phyloP scores from a whole-genome alignment of 1,140 invertebrate genomes.

The Pogonomyrmex californicus region DNA sequence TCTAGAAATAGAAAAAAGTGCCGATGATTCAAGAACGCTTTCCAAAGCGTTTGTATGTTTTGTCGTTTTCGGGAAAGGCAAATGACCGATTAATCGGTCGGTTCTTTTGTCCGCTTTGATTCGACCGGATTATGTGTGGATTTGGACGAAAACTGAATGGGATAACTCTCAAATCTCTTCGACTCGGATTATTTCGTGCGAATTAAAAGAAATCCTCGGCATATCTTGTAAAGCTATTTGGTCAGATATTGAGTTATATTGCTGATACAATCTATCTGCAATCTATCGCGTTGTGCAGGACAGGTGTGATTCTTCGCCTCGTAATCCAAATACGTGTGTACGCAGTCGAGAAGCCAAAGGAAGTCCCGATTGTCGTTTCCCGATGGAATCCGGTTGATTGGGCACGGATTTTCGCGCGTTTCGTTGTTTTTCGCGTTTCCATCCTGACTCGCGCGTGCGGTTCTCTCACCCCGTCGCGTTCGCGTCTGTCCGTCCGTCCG shows the following conservation, averaged over 20 bases:
- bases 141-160: not conserved
- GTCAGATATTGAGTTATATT: not conserved
- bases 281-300: too few species aligned
- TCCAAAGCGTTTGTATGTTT: not conserved
- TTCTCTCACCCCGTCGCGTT: conserved; percentile 60
- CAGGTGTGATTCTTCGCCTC: not conserved
- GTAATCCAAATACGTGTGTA: not conserved
- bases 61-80: not conserved
- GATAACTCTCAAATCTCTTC: not conserved
- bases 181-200: not conserved
- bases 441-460: conserved; percentile 60
- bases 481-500: conserved; percentile 53
- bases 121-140: not conserved
- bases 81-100: conserved; percentile 6
- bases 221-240: not conserved
- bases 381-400: not conserved
- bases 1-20: not conserved
- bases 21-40: not conserved
- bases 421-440: conserved; percentile 13
- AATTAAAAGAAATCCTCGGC: not conserved
- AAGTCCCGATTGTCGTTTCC: not conserved
- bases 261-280: not conserved
- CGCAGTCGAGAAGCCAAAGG: not conserved
- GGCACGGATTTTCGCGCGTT: conserved; percentile 60
- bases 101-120: not conserved